Evolutionary conservation across 1,140 invertebrate genomes (phyloP), one percentile per base, ranked within the genome.

Genomic region (Drosophila pachea): DNA sequence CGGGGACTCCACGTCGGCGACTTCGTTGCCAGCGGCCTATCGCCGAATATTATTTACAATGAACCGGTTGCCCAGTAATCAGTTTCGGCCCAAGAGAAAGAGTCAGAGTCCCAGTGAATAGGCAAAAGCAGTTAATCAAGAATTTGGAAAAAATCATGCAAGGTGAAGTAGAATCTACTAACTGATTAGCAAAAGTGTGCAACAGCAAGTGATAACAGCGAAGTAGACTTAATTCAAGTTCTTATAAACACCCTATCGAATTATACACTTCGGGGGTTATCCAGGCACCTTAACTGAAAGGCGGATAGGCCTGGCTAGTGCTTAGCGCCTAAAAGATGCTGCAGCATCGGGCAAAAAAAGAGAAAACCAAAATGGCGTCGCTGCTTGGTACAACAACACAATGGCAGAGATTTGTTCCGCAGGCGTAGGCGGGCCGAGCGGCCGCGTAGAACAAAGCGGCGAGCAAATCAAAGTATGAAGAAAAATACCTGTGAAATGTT

Each of bases 401-500:
- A 32, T 5, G 32, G 40, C 74, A n/a, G 63, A 66, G 63, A 62
- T 56, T 67, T 42, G 22, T 38, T 55, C 14, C 8, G 6, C 22
- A 22, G 22, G 22, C 22, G 22, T 22, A 22, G 31, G 31, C n/a
- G 22, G 58, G 50, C 6, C 36, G 12, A 22, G 31, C 33, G 71
- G 61, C 48, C 52, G 69, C 35, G 45, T 58, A 81, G 82, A 86
- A 86, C 82, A 86, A 86, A 84, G 72, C 43, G 52, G 35, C 53
- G 64, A 64, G 63, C 35, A 81, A 78, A 87, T 84, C 76, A 87
- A 87, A 81, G 84, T 63, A 84, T 50, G 66, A 68, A 76, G 76
- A 74, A 64, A 22, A 88, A 87, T 87, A 87, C 86, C 86, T 87
- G 79, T 76, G 78, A 86, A 84, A 87, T 88, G 81, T 88, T 88